A percentile compares a stretch with the other conserved stretches of the same genome.
phyloP scores from a whole-genome alignment of 2,797 vertebrate species.

The Poecilia gillii region DNA sequence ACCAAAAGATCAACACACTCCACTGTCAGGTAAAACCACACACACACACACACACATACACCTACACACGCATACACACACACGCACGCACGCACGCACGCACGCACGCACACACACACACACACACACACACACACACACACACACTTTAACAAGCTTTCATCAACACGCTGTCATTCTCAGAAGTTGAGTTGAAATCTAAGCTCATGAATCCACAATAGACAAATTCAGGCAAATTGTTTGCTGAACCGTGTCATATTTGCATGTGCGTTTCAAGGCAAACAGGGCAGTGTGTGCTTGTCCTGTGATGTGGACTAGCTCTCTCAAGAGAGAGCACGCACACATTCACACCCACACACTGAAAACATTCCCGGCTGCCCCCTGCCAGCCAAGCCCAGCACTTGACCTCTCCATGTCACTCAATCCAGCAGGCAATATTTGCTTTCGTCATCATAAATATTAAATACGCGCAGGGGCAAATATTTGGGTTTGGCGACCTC shows the following conservation, averaged over 20 bases:
- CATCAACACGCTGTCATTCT: conserved; percentile 59
- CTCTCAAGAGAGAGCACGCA: conserved; percentile 69
- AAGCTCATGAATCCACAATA: conserved; percentile 74
- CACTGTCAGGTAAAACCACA: conserved; percentile 10
- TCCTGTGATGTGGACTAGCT: conserved; percentile 75
- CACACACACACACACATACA: conserved; percentile 18
- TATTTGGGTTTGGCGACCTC: conserved; percentile 83
- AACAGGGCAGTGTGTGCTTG: conserved; percentile 58
- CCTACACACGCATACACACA: not conserved
- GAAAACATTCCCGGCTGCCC: conserved; percentile 60
- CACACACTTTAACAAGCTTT: conserved; percentile 43
- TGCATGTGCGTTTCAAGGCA: conserved; percentile 68
- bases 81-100: no score
- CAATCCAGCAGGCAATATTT: conserved; percentile 80
- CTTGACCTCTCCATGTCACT: conserved; percentile 83
- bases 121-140: not conserved
- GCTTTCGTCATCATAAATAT: conserved; percentile 86
- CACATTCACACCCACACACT: conserved; percentile 59
- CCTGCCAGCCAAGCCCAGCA: conserved; percentile 67
- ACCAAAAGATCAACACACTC: conserved; percentile 19
- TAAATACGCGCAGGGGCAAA: conserved; percentile 82
- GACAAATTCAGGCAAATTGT: conserved; percentile 74
- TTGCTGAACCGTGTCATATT: conserved; percentile 73
- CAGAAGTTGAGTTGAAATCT: conserved; percentile 56
- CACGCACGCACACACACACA: no score